Evolutionary conservation across 1,140 invertebrate genomes (phyloP).

Genomic region (Hesperophylax magnus): DNA sequence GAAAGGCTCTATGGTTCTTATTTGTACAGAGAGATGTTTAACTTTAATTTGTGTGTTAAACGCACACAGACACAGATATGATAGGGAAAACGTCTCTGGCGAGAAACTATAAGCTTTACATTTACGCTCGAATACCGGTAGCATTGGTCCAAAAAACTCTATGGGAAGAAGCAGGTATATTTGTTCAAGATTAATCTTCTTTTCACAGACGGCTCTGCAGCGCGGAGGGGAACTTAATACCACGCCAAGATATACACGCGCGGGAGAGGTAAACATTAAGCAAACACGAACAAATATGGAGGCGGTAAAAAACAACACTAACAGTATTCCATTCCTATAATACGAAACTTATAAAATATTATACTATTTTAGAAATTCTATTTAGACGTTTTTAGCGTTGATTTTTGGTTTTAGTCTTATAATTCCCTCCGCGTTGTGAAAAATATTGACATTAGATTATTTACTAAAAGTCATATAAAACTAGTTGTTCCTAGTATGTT

Average conservation of each 20-base stretch:
- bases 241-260: conserved; percentile 15
- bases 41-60: conserved; percentile 36
- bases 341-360: too few species aligned
- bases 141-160: conserved; percentile 25
- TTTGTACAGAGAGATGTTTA: conserved; percentile 23
- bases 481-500: too few species aligned
- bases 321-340: too few species aligned
- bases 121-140: conserved; percentile 14
- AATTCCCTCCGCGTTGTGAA: too few species aligned
- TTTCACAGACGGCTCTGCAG: conserved; percentile 34
- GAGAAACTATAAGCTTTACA: not conserved
- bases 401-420: too few species aligned
- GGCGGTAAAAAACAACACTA: conserved; percentile 7
- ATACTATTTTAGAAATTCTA: too few species aligned
- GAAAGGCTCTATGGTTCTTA: not conserved
- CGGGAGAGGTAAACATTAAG: not conserved
- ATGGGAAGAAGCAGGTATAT: conserved; percentile 28
- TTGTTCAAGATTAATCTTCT: conserved; percentile 30
- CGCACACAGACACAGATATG: not conserved
- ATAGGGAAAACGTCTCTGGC: conserved; percentile 17
- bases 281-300: conserved; percentile 3
- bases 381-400: too few species aligned
- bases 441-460: too few species aligned
- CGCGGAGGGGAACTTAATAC: conserved; percentile 18
- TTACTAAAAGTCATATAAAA: too few species aligned